Base-by-base conservation (phyloP, 2,888 invertebrate genomes). In the Ethmia dodecea region DNA sequence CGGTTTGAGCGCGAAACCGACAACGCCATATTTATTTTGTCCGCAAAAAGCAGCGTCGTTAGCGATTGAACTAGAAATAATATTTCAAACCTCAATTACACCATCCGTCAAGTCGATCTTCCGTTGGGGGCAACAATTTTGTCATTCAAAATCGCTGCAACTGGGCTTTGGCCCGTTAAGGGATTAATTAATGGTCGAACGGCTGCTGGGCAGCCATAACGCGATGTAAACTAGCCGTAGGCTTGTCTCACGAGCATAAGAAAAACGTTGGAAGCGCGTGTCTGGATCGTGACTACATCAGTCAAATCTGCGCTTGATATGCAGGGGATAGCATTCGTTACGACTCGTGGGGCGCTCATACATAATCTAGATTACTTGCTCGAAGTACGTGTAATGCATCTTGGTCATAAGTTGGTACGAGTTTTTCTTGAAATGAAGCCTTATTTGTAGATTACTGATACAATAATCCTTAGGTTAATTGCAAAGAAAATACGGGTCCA, bases 261-360 rank as follows among this genome's bases (percentile, higher is more conserved):
- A 75, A 74, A 75, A 74, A 75, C 70, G 63, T 60, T 64, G 49
- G 59, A 63, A 65, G 70, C 73, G 66, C 70, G 68, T 70, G 71
- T 69, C 60, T 50, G 33, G 56, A 51, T 74, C 72, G 75, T 77
- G 78, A 75, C 76, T 66, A 66, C 73, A 79, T 78, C 77, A 77
- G 75, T 77, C 74, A 76, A 77, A 77, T 76, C 70, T 71, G 55
- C 65, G 58, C 62, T 75, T 66, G 73, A 76, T 77, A 77, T 77
- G 68, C 76, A 63, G 53, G 44, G 58, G 62, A 69, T 70, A 69
- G 59, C 63, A 62, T 70, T 75, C 72, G 73, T 73, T 74, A 73
- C 64, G 61, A 26, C 11, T 26, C 56, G 55, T 58, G 53, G 55
- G 46, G 55, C 58, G 56, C 52, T 56, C 56, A 54, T 59, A 60